Base-by-base conservation (phyloP, 2,888 invertebrate genomes). In the Diaphora mendica region DNA sequence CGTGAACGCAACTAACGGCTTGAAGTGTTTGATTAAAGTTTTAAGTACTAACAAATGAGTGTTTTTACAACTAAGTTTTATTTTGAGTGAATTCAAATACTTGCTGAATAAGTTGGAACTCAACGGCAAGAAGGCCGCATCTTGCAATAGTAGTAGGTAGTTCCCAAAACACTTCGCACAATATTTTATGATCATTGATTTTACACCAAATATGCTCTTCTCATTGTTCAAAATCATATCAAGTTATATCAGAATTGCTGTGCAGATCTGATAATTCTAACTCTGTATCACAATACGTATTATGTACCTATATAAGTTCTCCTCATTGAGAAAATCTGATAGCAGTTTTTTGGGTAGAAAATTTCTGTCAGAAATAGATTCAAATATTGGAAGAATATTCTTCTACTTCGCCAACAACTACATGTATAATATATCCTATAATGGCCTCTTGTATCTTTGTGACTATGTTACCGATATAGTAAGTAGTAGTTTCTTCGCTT, bases 21-120 rank as follows among this genome's bases (percentile, higher is more conserved):
- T 94, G 92, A 92, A 90, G 90, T 92, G 91, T 94, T 93, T 92
- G 87, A 89, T 88, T 90, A 89, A 90, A 90, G 86, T 88, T 85
- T 90, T 92, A 91, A 91, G 88, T 93, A 94, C 94, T 95, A 95
- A 95, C 94, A 92, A 91, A 86, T 85, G 93, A 92, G 93, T 94
- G 94, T 90, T 93, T 94, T 70, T 92, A 90, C 87, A 89, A 92
- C 88, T 91, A 92, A 92, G 90, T 92, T 93, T 92, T 90, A 86
- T 90, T 88, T 90, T 85, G 89, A 90, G 90, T 89, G 89, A 86
- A 88, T 90, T 89, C 84, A 86, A 82, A 81, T 84, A 85, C 73
- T 87, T 84, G 79, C 80, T 79, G 79, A 86, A 84, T 87, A 86
- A 86, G 87, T 88, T 85, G 82, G 85, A 85, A 82, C 77, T 84